Conservation (phyloP, 2,888 invertebrate genomes). For the Isotomurus palustris region DNA sequence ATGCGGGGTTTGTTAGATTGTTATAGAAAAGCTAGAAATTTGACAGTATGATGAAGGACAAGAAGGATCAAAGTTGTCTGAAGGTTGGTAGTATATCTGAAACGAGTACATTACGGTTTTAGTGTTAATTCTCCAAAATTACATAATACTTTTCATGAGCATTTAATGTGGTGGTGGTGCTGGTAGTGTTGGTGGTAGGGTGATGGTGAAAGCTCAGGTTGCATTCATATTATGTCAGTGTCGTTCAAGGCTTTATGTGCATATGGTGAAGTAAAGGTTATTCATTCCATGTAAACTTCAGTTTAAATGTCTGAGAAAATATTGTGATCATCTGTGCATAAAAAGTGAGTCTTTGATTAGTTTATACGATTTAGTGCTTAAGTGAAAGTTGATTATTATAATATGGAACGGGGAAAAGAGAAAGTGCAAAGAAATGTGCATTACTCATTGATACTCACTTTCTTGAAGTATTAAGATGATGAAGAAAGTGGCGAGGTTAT, state of each 20-base stretch:
- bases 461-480: not conserved
- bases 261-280: no score
- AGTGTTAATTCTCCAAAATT: not conserved
- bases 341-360: no score
- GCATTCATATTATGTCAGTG: not conserved
- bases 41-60: conserved; percentile 30
- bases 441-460: not conserved
- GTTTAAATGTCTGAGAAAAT: no score
- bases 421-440: not conserved
- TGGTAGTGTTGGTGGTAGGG: no score
- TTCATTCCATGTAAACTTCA: no score
- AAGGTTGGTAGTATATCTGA: conserved; percentile 20
- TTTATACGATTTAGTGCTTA: no score
- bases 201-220: not conserved
- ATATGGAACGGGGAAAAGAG: not conserved
- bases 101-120: conserved; percentile 18
- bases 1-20: conserved; percentile 23
- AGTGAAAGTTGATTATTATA: no score
- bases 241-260: no score
- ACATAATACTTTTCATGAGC: no score
- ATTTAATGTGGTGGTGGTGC: no score
- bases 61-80: conserved; percentile 25
- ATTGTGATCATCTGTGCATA: no score
- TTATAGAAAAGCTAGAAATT: conserved; percentile 41
- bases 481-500: not conserved